Conservation (phyloP, 2,888 invertebrate genomes). For the Cylindroiulus punctatus region DNA sequence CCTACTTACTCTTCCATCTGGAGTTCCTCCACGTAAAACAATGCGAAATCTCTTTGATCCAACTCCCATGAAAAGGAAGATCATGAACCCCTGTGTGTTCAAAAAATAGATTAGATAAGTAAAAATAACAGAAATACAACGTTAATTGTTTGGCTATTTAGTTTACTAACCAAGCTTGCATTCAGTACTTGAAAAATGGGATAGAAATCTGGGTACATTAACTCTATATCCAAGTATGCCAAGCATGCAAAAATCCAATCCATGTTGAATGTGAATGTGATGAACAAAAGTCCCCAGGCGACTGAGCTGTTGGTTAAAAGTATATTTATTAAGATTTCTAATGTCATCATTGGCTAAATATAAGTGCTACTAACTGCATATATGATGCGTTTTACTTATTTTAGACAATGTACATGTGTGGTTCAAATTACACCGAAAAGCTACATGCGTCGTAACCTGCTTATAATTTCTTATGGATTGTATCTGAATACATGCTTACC, state of each 20-base stretch:
- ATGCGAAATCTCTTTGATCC: conserved; percentile 54
- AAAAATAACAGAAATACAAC: not conserved
- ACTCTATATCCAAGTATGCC: conserved; percentile 56
- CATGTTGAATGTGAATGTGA: conserved; percentile 46
- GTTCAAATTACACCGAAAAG: no score
- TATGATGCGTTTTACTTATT: no score
- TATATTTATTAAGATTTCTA: not conserved
- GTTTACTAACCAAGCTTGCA: conserved; percentile 47
- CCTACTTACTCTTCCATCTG: conserved; percentile 49
- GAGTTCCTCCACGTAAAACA: conserved; percentile 49
- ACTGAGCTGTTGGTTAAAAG: conserved; percentile 52
- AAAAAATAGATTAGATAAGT: not conserved
- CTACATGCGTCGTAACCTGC: not conserved
- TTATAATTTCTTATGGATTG: not conserved
- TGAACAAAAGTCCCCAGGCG: conserved; percentile 52
- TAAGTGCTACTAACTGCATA: not conserved
- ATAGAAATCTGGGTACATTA: conserved; percentile 57
- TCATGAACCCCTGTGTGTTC: conserved; percentile 51
- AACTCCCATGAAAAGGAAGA: conserved; percentile 55
- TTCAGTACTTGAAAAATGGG: conserved; percentile 58
- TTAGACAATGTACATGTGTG: no score
- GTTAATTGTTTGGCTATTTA: not conserved
- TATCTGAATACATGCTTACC: not conserved
- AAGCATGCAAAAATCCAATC: conserved; percentile 56
- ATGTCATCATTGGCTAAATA: not conserved